Evolutionary conservation across 2,888 invertebrate species (phyloP).

Genomic region (Mythimna lalbum): DNA sequence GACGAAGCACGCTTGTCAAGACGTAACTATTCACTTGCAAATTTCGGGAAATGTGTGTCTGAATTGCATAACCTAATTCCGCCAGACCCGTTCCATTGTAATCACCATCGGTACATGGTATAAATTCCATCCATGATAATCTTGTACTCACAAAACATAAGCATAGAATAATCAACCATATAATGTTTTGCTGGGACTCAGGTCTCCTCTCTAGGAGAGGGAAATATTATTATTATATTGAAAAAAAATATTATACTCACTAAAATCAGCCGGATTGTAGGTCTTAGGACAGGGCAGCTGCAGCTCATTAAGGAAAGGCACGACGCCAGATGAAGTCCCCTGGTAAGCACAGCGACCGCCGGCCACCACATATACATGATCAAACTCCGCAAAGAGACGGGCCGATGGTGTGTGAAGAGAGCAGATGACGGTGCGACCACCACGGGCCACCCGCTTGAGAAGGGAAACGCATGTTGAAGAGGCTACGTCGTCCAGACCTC

Average conservation of each 20-base stretch:
- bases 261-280: constrained; percentile 99
- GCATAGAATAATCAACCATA: too few relatives aligned
- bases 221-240: too few relatives aligned
- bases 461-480: constrained; percentile 97
- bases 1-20: too few relatives aligned
- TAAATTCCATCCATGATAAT: too few relatives aligned
- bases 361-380: constrained; percentile 97
- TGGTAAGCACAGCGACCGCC: constrained; percentile 97
- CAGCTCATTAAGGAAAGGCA: constrained; percentile 95
- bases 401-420: constrained; percentile 99
- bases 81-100: too few relatives aligned
- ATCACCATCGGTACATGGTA: too few relatives aligned
- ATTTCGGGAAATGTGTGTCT: too few relatives aligned
- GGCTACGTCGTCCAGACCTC: constrained; percentile 97
- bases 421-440: constrained; percentile 97
- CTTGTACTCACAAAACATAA: too few relatives aligned
- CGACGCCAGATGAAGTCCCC: constrained; percentile 94
- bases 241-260: constrained; percentile 88
- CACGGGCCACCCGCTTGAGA: constrained; percentile 95
- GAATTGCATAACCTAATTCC: too few relatives aligned
- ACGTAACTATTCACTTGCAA: too few relatives aligned
- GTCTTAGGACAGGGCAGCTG: constrained; percentile 97
- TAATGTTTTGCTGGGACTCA: too few relatives aligned
- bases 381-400: constrained; percentile 97
- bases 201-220: too few relatives aligned